A percentile compares a stretch with the other conserved stretches of the same genome.
Conservation (phyloP, 2,113 vertebrate genomes). For the Struthidea cinerea region DNA sequence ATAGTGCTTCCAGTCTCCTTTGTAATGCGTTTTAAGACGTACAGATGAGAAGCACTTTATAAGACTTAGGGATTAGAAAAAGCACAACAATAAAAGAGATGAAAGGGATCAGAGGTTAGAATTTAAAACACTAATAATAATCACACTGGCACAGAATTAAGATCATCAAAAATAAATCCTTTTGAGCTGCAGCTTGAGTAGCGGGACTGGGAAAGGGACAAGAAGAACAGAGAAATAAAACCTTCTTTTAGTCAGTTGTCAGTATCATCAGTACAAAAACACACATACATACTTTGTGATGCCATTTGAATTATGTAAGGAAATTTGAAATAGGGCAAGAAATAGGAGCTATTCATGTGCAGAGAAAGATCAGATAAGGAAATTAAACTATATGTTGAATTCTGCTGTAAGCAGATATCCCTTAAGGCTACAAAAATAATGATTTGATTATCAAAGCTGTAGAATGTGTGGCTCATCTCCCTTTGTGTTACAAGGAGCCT, state of each 20-base stretch:
- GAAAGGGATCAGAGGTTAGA: constrained; percentile 32
- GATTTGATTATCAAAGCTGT: constrained; percentile 65
- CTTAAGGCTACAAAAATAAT: constrained; percentile 64
- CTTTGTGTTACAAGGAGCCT: constrained; percentile 48
- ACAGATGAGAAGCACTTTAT: constrained; percentile 7
- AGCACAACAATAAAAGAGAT: constrained; percentile 33
- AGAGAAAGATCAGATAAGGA: constrained; percentile 61
- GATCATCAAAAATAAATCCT: constrained; percentile 30
- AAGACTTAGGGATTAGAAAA: constrained; percentile 31
- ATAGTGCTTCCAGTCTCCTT: background rate
- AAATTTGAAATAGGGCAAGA: constrained; percentile 59
- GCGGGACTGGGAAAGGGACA: background rate
- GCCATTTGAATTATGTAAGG: constrained; percentile 55
- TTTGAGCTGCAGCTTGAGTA: constrained; percentile 28
- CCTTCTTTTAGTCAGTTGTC: constrained; percentile 8
- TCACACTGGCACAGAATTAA: constrained; percentile 34
- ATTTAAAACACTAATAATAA: constrained; percentile 53
- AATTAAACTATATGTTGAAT: constrained; percentile 68
- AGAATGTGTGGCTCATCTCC: constrained; percentile 34
- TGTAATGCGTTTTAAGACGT: background rate
- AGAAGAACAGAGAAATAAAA: constrained; percentile 10
- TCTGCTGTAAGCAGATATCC: constrained; percentile 54
- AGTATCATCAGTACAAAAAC: constrained; percentile 28
- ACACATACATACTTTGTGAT: background rate
- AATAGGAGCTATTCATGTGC: constrained; percentile 57